phyloP scores from a whole-genome alignment of 2,113 vertebrate species.

The Scartelaos histophorus region DNA sequence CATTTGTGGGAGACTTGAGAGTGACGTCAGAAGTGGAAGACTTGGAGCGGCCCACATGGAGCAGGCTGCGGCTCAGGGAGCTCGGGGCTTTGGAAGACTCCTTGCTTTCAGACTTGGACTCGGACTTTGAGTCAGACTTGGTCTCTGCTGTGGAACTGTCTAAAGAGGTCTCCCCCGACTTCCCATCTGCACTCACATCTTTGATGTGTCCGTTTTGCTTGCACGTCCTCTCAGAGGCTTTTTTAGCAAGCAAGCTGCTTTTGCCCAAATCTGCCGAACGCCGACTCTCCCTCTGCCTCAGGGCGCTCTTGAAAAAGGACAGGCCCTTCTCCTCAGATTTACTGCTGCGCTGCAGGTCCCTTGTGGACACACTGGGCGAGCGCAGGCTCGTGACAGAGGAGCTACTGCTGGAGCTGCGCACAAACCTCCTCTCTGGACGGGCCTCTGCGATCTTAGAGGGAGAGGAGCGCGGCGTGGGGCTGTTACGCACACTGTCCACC shows the following conservation, averaged over 20 bases:
- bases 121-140: constrained; percentile 61
- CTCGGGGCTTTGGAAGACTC: constrained; percentile 77
- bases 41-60: constrained; percentile 87
- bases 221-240: constrained; percentile 76
- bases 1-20: constrained; percentile 77
- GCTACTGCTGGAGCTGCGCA: constrained; percentile 85
- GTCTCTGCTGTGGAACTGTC: constrained; percentile 60
- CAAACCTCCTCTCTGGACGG: constrained; percentile 72
- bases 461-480: constrained; percentile 67
- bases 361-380: constrained; percentile 78
- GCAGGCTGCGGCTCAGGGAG: constrained; percentile 84
- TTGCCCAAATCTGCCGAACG: constrained; percentile 93
- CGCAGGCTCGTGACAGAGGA: constrained; percentile 93
- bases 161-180: constrained; percentile 42
- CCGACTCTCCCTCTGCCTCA: constrained; percentile 93
- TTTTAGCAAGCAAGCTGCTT: constrained; percentile 85
- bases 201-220: constrained; percentile 75
- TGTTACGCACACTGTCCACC: constrained; percentile 77
- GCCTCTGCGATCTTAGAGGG: constrained; percentile 71
- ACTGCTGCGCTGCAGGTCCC: constrained; percentile 85
- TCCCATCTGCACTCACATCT: constrained; percentile 53
- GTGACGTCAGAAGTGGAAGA: constrained; percentile 85
- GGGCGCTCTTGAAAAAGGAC: constrained; percentile 93
- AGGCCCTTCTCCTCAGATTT: constrained; percentile 94
- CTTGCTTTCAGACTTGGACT: constrained; percentile 72